Base-by-base conservation (phyloP, 2,797 vertebrate genomes). In the Melanitta fusca region DNA sequence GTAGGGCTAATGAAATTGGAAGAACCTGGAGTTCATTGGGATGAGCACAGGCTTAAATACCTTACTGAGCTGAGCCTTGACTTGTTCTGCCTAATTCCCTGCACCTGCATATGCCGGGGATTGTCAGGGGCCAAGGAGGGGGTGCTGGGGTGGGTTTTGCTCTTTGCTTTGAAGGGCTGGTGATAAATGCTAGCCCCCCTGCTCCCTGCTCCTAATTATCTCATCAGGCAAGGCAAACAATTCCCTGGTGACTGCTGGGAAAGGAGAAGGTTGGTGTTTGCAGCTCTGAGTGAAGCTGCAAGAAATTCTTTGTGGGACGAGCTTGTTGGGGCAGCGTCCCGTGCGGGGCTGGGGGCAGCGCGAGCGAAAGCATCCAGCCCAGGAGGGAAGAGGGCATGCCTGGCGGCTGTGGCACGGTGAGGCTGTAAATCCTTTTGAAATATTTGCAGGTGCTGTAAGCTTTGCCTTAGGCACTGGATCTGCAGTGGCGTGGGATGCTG, bases 321-420 rank as follows among this genome's bases (percentile, higher is more conserved):
- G 25, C 28, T 22, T 41, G 20, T 47, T 14, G 49, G 27, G 27
- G 14, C 51, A 61, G 30, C 1, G 0, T 45, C 18, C 20, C 39
- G 13, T 1, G 2, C 1, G 8, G 25, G 27, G 10, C 17, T 0
- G 0, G 25, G 13, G 25, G 30, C 22, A 32, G 13, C 0, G 0
- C 0, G 3, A 68, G 49, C 3, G 0, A 15, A 22, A 45, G 38
- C 30, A 5, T 13, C 6, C 18, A 2, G 24, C 39, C 49, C n/a
- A 25, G 21, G 16, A 57, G 51, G n/a, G 41, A 43, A 71, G 36
- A 11, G 28, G 34, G 20, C 4, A 0, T 78, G n/a, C 3, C 78
- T 24, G 5, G 2, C 2, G 18, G 25, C 19, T 34, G 32, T 51
- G 2, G 16, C 0, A 1, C 36, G 32, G 53, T 80, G 61, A 78